Evolutionary conservation across 2,888 invertebrate species (phyloP).

Genomic region (Cataglyphis altisquamis): DNA sequence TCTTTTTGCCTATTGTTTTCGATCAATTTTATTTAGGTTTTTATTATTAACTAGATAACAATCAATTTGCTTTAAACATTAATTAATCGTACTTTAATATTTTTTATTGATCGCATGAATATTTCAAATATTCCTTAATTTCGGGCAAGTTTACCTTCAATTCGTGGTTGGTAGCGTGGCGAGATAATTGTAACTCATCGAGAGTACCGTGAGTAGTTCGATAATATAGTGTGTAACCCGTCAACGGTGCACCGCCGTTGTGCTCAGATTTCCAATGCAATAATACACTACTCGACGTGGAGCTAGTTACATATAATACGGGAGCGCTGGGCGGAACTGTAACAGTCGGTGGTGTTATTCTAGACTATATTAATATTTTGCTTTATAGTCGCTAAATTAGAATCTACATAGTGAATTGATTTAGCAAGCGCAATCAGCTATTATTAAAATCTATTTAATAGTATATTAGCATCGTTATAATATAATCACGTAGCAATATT

Average conservation of each 20-base stretch:
- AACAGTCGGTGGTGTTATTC: conserved; percentile 12
- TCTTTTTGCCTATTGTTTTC: not conserved
- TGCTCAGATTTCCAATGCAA: conserved; percentile 92
- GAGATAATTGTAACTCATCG: conserved; percentile 89
- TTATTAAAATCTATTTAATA: conserved; percentile 16
- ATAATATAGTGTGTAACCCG: conserved; percentile 90
- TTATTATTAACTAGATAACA: not conserved
- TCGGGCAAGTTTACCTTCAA: conserved; percentile 87
- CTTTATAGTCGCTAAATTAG: not conserved
- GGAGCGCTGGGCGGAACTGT: conserved; percentile 92
- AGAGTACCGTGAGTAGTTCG: conserved; percentile 89
- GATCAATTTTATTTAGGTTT: not conserved
- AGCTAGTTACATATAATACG: conserved; percentile 91
- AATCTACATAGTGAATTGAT: not conserved
- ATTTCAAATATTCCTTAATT: conserved; percentile 15
- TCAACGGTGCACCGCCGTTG: conserved; percentile 90
- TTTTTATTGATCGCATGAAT: not conserved
- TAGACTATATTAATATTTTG: conserved; percentile 2
- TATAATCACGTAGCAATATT: not conserved
- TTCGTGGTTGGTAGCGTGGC: conserved; percentile 90
- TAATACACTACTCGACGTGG: conserved; percentile 91
- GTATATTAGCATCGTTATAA: not conserved
- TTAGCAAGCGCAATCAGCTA: not conserved
- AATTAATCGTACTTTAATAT: not conserved
- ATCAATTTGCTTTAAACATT: not conserved